Conservation (phyloP, 2,888 invertebrate genomes). For the Epirrhoe alternata region DNA sequence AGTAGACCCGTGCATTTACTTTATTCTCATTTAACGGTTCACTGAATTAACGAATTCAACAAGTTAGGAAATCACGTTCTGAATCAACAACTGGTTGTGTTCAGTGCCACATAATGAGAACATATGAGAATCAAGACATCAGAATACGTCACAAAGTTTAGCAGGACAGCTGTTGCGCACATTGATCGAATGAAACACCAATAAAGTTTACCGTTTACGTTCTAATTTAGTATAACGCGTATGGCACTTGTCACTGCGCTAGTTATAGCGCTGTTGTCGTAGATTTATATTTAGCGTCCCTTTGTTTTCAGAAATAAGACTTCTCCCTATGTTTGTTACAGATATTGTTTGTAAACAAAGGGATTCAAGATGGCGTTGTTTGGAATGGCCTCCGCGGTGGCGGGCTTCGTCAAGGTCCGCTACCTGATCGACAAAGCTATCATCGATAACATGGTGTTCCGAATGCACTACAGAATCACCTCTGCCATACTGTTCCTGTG, state of each 20-base stretch:
- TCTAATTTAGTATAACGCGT: constrained; percentile 75
- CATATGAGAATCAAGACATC: constrained; percentile 58
- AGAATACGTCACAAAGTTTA: constrained; percentile 47
- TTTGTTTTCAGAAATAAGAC: constrained; percentile 53
- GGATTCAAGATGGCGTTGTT: constrained; percentile 89
- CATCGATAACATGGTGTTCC: constrained; percentile 95
- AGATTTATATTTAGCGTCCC: constrained; percentile 67
- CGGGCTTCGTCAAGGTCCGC: constrained; percentile 95
- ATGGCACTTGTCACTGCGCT: constrained; percentile 71
- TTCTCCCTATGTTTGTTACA: constrained; percentile 54
- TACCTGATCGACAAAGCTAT: constrained; percentile 94
- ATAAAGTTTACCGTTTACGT: constrained; percentile 73
- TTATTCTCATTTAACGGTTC: constrained; percentile 58
- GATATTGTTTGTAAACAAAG: constrained; percentile 63
- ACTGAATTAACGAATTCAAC: constrained; percentile 50
- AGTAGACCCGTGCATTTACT: constrained; percentile 45
- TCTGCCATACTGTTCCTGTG: constrained; percentile 93
- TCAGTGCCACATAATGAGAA: constrained; percentile 48
- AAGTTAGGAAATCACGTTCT: constrained; percentile 48
- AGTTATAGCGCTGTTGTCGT: constrained; percentile 46
- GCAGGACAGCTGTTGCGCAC: constrained; percentile 69
- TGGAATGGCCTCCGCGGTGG: constrained; percentile 94
- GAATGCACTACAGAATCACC: constrained; percentile 95
- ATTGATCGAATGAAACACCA: constrained; percentile 67
- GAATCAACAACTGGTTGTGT: constrained; percentile 50